These are phyloP conservation scores for Kradibia gibbosae DNA, from an alignment of 1,140 invertebrate genomes.

Conservation along the genomic window DNA sequence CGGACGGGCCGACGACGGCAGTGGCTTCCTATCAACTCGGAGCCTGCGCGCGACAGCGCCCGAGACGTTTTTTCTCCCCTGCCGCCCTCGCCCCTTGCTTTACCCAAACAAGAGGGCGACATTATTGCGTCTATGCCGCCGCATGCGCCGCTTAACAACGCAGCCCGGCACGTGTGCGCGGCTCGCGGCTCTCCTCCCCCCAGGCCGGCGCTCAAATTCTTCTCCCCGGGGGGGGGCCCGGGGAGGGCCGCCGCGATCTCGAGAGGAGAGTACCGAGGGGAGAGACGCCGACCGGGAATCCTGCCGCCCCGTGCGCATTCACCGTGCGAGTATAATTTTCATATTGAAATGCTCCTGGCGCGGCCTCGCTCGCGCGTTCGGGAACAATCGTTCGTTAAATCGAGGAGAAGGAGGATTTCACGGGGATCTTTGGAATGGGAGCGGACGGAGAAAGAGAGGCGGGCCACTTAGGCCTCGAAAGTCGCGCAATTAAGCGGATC, in stretches of 20 bases:
- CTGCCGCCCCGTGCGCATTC: slow-evolving; percentile 18
- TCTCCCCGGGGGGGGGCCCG: slow-evolving; percentile 37
- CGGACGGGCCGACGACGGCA: too few species aligned
- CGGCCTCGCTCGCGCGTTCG: slow-evolving; percentile 4
- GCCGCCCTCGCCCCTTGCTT: slow-evolving; percentile 24
- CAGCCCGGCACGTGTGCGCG: slow-evolving; percentile 20
- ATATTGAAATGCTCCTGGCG: slow-evolving; percentile 44
- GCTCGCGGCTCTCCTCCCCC: background rate
- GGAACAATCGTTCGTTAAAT: slow-evolving; percentile 51
- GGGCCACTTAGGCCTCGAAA: slow-evolving; percentile 18
- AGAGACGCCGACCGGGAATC: too few species aligned
- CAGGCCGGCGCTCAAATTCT: slow-evolving; percentile 39
- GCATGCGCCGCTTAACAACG: slow-evolving; percentile 40
- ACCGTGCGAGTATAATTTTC: slow-evolving; percentile 39
- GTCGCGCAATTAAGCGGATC: background rate
- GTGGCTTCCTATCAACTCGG: too few species aligned
- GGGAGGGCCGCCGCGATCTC: background rate
- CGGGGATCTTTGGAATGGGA: slow-evolving; percentile 6
- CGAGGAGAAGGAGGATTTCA: slow-evolving; percentile 26
- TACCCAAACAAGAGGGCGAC: slow-evolving; percentile 57
- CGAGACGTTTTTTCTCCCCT: slow-evolving; percentile 20
- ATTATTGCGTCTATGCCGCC: slow-evolving; percentile 59
- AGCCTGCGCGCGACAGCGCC: slow-evolving; percentile 24
- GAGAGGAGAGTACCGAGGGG: background rate
- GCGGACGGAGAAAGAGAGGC: slow-evolving; percentile 3